Conservation (phyloP, 2,888 invertebrate species). For the Ormyrus labotus region DNA sequence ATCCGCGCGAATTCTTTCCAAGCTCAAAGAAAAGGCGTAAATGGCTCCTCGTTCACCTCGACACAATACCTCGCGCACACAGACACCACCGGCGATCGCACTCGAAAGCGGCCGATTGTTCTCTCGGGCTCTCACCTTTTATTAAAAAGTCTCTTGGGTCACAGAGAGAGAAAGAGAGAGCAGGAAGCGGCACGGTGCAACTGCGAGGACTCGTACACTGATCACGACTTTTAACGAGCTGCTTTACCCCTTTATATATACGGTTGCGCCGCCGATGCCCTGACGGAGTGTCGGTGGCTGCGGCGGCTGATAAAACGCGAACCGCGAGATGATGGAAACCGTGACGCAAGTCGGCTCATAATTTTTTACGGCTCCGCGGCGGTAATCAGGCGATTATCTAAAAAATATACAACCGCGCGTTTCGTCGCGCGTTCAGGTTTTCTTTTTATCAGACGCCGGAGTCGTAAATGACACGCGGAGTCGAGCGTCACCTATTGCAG, state of each 20-base stretch:
- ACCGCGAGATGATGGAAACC: slow-evolving; percentile 3
- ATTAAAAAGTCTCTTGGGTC: slow-evolving; percentile 5
- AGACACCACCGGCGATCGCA: too few relatives aligned
- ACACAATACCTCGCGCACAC: too few relatives aligned
- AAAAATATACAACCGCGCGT: slow-evolving; percentile 24
- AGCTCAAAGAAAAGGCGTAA: slow-evolving; percentile 5
- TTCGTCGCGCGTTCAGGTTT: neutral
- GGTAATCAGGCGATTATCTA: slow-evolving; percentile 45
- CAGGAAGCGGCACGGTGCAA: neutral
- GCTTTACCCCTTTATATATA: neutral
- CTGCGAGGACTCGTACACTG: neutral
- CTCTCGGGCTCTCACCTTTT: slow-evolving; percentile 13
- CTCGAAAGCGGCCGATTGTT: slow-evolving; percentile 12
- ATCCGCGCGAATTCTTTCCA: neutral
- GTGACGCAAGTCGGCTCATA: slow-evolving; percentile 43
- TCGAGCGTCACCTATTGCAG: neutral
- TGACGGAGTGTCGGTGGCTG: neutral
- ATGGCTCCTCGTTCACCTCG: neutral
- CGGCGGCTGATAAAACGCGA: slow-evolving; percentile 23
- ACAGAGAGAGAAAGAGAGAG: neutral
- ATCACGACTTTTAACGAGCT: slow-evolving; percentile 4
- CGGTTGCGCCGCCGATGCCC: neutral
- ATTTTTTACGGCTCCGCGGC: slow-evolving; percentile 43
- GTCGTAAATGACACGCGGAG: slow-evolving; percentile 36
- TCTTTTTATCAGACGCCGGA: slow-evolving; percentile 37